Evolutionary conservation across 2,113 vertebrate genomes (phyloP), one percentile per base, ranked within the genome.

Genomic region (Lonchura striata): DNA sequence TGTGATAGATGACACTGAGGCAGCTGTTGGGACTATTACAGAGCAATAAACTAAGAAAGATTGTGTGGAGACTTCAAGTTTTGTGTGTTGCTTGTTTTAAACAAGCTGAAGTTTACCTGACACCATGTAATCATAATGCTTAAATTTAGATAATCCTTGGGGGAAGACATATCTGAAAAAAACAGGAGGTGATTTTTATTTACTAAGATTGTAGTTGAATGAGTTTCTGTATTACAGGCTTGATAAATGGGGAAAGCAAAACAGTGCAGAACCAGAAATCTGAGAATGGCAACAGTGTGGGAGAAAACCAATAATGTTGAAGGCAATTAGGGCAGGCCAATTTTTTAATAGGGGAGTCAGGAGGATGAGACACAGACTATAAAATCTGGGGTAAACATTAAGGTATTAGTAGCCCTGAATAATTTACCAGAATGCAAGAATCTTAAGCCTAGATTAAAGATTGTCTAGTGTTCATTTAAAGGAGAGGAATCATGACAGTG

Each of bases 1-100:
- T 31, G 14, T 80, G 21, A 49, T 85, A 53, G 47, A 13, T 49
- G 52, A 59, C 15, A 42, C 10, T 12, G 42, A 49, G 27, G 15
- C 17, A 81, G 9, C 41, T 81, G 8, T 13, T 15, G 35, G 44
- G 35, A 9, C n/a, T 78, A 3, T 44, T 44, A 35, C 0, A 0
- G 22, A 60, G 25, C 8, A 5, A 16, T 23, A 50, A 47, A 39
- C 17, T 82, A 39, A 64, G 49, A 37, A 76, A n/a, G 39, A 11
- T 68, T 79, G n/a, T 46, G 20, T 86, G 33, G 35, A 71, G 16
- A 15, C 28, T 54, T 0, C 23, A 50, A 54, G 8, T 31, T 90
- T 24, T 70, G 1, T 50, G 10, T 53, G 8, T n/a, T 76, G 28
- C 47, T 64, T 69, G 7, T 56, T 60, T 77, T 71, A 61, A 81